phyloP scores from a whole-genome alignment of 2,888 invertebrate species.

The Acanthococcus lagerstroemiae region DNA sequence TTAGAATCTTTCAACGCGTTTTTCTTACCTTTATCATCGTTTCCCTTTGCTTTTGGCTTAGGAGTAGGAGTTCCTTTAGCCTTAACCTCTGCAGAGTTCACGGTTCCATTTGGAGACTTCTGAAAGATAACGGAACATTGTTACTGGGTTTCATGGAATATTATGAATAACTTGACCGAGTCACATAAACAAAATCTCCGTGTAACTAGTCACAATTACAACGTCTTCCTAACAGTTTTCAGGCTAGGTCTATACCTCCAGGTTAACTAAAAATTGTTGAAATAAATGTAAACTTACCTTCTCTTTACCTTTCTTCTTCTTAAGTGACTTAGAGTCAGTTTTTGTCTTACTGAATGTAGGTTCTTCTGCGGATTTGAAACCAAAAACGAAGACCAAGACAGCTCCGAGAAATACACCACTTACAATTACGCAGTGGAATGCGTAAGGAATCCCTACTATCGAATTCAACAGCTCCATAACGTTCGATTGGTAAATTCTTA shows the following conservation, averaged over 20 bases:
- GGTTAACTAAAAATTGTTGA: neutral
- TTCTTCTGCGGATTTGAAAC: constrained; percentile 15
- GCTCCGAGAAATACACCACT: constrained; percentile 13
- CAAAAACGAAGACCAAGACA: constrained; percentile 16
- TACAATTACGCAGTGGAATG: constrained; percentile 12
- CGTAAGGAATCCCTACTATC: constrained; percentile 5
- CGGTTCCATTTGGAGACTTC: constrained; percentile 1
- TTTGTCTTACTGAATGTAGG: constrained; percentile 7
- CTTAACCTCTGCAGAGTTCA: neutral
- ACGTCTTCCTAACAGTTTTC: too few species aligned
- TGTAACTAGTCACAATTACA: neutral
- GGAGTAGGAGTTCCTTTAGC: neutral
- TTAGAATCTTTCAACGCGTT: constrained; percentile 19
- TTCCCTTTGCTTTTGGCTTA: constrained; percentile 2
- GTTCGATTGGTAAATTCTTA: neutral
- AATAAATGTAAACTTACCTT: neutral
- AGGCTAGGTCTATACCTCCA: too few species aligned
- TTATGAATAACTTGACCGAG: too few species aligned
- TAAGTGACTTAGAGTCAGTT: neutral
- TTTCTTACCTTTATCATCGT: constrained; percentile 6
- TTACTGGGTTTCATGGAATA: too few species aligned
- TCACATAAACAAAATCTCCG: too few species aligned
- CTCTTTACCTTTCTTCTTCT: constrained; percentile 15
- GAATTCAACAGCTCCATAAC: constrained; percentile 18
- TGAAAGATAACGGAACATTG: too few species aligned